Conservation (phyloP, 2,797 vertebrate genomes). For the Gymnocypris eckloni region DNA sequence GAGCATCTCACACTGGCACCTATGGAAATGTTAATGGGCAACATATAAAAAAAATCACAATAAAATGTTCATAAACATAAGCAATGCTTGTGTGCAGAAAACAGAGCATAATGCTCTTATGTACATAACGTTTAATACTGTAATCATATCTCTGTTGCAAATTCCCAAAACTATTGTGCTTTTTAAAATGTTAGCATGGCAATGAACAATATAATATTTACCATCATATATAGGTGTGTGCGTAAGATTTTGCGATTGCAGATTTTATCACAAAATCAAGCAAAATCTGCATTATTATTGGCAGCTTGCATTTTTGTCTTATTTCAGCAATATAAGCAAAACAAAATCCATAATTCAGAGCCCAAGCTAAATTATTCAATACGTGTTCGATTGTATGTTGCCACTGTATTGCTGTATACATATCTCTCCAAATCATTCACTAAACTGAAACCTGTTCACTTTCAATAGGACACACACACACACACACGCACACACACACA, state of each 20-base stretch:
- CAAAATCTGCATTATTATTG: neutral
- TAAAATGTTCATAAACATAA: neutral
- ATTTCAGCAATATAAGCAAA: neutral
- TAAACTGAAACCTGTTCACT: neutral
- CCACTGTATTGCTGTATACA: neutral
- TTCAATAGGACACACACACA: neutral
- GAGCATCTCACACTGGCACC: conserved; percentile 17
- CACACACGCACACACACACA: too few species aligned
- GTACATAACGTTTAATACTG: neutral
- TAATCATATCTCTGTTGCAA: neutral
- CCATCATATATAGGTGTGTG: neutral
- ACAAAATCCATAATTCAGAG: conserved; percentile 9
- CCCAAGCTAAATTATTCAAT: neutral
- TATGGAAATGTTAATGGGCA: neutral
- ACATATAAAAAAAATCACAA: neutral
- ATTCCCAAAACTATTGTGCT: neutral
- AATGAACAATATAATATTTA: neutral
- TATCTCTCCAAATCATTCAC: neutral
- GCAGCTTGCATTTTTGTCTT: neutral
- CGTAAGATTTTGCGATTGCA: neutral
- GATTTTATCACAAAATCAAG: neutral
- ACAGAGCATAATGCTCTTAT: neutral
- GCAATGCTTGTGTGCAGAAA: neutral
- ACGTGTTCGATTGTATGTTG: neutral
- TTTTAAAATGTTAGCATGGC: neutral